These are phyloP conservation scores for Caenorhabditis macrosperma DNA, from an alignment of 2,888 invertebrate genomes.

Conservation along the genomic window DNA sequence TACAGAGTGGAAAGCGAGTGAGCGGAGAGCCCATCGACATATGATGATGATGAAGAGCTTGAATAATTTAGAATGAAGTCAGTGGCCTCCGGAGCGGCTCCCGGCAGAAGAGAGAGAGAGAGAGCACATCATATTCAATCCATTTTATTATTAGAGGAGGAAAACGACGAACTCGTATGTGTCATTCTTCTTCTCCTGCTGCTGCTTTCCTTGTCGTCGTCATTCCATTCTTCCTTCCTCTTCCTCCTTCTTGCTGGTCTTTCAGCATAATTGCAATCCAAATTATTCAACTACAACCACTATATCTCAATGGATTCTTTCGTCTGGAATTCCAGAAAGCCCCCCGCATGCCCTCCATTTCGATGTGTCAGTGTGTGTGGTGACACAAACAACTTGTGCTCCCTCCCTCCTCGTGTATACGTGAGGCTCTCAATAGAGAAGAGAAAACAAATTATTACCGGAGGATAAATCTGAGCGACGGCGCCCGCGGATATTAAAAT, in stretches of 20 bases:
- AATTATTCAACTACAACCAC: not conserved
- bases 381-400: slow-evolving; percentile 5
- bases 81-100: not conserved
- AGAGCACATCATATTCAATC: slow-evolving; percentile 3
- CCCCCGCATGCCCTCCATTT: not conserved
- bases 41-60: slow-evolving; percentile 49
- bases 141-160: slow-evolving; percentile 36
- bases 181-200: slow-evolving; percentile 4
- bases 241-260: slow-evolving; percentile 7
- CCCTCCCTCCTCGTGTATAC: not conserved
- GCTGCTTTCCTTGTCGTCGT: not conserved
- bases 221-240: slow-evolving; percentile 8
- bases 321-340: not conserved
- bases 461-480: slow-evolving; percentile 15
- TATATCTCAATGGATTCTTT: not conserved
- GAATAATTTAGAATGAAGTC: slow-evolving; percentile 38
- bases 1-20: slow-evolving; percentile 1
- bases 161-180: slow-evolving; percentile 6
- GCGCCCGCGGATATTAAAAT: slow-evolving; percentile 13
- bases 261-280: not conserved
- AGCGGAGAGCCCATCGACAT: slow-evolving; percentile 16
- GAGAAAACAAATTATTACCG: slow-evolving; percentile 37
- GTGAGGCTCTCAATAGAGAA: not conserved
- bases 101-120: slow-evolving; percentile 19
- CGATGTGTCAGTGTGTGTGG: not conserved